Evolutionary conservation across 2,797 vertebrate genomes (phyloP).

Genomic region (Limosa lapponica): DNA sequence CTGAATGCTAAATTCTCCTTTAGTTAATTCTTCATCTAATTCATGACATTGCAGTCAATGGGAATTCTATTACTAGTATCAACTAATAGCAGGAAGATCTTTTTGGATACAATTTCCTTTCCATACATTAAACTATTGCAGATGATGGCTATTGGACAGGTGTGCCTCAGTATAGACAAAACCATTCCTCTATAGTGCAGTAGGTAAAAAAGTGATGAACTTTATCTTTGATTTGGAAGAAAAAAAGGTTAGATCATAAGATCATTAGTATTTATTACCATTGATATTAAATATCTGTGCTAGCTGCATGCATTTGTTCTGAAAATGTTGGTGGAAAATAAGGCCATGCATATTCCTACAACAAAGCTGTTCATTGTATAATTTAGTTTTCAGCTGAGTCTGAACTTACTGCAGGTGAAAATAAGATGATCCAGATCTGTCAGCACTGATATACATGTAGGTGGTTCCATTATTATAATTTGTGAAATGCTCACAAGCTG

Average conservation of each 20-base stretch:
- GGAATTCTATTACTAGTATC: background rate
- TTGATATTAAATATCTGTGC: slow-evolving; percentile 52
- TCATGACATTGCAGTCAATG: background rate
- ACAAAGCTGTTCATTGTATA: slow-evolving; percentile 76
- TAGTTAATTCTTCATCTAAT: background rate
- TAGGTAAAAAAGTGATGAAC: background rate
- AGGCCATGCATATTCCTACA: slow-evolving; percentile 73
- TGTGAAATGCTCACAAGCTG: slow-evolving; percentile 77
- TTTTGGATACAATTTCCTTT: background rate
- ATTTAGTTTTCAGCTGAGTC: slow-evolving; percentile 78
- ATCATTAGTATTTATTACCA: slow-evolving; percentile 26
- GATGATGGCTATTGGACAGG: background rate
- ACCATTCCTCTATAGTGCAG: background rate
- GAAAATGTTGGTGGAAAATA: slow-evolving; percentile 62
- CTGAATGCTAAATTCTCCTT: background rate
- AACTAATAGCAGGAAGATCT: background rate
- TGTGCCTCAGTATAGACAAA: background rate
- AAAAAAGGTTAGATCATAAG: background rate
- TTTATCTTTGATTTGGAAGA: background rate
- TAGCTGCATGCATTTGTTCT: slow-evolving; percentile 34
- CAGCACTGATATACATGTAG: slow-evolving; percentile 73
- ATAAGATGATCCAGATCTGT: slow-evolving; percentile 79
- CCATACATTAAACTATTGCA: background rate
- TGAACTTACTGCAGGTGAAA: slow-evolving; percentile 79
- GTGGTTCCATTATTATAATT: slow-evolving; percentile 78